phyloP scores from a whole-genome alignment of 2,888 invertebrate genomes.

The Eretmocerus hayati region DNA sequence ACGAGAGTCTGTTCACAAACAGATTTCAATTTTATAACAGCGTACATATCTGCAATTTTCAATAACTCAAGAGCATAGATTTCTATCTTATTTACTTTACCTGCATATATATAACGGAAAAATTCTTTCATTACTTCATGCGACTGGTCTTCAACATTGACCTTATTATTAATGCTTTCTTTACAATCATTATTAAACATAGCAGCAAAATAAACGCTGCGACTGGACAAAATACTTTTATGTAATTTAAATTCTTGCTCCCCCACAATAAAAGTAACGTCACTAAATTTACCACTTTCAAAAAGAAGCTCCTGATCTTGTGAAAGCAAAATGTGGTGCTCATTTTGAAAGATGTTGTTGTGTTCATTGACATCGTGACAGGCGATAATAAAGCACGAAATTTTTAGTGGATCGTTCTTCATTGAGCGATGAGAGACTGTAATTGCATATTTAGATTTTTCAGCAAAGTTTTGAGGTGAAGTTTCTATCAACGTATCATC shows the following conservation, averaged over 20 bases:
- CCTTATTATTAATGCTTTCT: neutral
- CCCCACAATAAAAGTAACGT: neutral
- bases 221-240: neutral
- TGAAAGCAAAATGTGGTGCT: too few relatives aligned
- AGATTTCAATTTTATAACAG: neutral
- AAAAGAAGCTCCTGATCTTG: neutral
- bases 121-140: neutral
- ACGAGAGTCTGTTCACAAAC: neutral
- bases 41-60: neutral
- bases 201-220: neutral
- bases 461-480: too few relatives aligned
- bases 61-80: neutral
- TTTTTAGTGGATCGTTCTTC: too few relatives aligned
- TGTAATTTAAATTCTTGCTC: neutral
- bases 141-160: neutral
- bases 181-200: neutral
- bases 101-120: neutral
- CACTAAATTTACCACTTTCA: neutral
- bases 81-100: neutral
- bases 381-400: too few relatives aligned
- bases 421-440: too few relatives aligned
- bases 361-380: too few relatives aligned
- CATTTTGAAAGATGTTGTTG: too few relatives aligned
- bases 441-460: too few relatives aligned
- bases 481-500: too few relatives aligned